Conservation (phyloP, 2,888 invertebrate genomes). For the Hedya salicella region DNA sequence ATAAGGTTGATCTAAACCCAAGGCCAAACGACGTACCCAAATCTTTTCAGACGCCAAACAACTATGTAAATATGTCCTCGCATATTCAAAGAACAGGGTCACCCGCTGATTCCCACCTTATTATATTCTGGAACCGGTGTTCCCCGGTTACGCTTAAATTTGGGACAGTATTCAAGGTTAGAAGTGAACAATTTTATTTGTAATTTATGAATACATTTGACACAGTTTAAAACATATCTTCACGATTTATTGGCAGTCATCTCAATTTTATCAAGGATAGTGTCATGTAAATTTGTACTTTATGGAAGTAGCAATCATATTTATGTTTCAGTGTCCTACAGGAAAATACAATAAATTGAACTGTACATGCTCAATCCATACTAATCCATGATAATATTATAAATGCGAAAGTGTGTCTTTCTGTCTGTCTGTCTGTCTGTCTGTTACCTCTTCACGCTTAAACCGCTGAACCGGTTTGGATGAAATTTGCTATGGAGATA, state of each 20-base stretch:
- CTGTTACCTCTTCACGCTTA: too few relatives aligned
- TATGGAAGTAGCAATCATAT: not conserved
- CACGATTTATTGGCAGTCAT: not conserved
- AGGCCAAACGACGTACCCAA: not conserved
- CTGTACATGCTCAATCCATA: too few relatives aligned
- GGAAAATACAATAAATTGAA: too few relatives aligned
- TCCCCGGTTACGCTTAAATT: conserved; percentile 3
- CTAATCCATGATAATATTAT: too few relatives aligned
- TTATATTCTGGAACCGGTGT: not conserved
- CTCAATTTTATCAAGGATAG: not conserved
- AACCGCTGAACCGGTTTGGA: too few relatives aligned
- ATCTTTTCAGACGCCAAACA: conserved; percentile 17
- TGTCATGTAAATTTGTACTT: not conserved
- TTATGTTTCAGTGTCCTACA: too few relatives aligned
- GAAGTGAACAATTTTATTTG: not conserved
- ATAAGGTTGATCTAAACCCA: not conserved
- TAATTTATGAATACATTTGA: conserved; percentile 20
- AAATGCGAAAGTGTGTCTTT: too few relatives aligned
- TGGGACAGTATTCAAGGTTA: conserved; percentile 4
- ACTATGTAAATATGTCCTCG: conserved; percentile 2
- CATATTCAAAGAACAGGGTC: conserved; percentile 8
- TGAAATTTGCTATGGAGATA: too few relatives aligned
- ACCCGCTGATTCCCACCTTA: not conserved
- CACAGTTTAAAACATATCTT: conserved; percentile 15
- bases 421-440: too few relatives aligned